Conservation (phyloP, 2,113 vertebrate genomes). For the Catharus fuscescens region DNA sequence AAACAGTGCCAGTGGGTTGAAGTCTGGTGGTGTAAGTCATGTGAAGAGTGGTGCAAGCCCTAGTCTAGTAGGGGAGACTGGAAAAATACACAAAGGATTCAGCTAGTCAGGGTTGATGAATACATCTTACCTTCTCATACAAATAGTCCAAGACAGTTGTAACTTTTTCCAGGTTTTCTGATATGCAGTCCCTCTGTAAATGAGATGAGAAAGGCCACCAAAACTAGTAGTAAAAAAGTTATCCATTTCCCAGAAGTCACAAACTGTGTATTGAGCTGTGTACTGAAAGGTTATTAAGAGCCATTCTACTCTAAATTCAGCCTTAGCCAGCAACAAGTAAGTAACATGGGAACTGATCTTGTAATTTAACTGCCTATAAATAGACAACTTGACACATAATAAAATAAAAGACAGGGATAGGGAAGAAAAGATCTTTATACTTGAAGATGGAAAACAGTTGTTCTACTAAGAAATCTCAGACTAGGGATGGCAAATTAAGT, state of each 20-base stretch:
- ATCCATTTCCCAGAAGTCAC: neutral
- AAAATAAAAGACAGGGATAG: neutral
- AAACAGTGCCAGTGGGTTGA: neutral
- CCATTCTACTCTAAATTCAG: neutral
- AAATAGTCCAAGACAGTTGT: conserved; percentile 66
- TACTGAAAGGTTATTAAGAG: neutral
- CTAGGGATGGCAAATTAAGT: neutral
- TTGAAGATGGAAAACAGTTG: neutral
- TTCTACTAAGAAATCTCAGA: neutral
- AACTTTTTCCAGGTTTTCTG: conserved; percentile 30
- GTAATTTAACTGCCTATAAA: neutral
- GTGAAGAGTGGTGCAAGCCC: neutral
- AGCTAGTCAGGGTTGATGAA: neutral
- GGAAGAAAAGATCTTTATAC: neutral
- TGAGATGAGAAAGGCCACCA: neutral
- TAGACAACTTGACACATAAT: neutral
- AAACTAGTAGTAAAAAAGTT: neutral
- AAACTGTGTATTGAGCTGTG: neutral
- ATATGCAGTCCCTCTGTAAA: conserved; percentile 42
- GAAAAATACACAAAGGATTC: neutral
- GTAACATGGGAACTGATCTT: neutral
- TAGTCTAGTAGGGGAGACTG: neutral
- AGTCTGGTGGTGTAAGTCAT: neutral
- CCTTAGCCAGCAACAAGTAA: neutral
- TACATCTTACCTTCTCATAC: conserved; percentile 62